Conservation (phyloP, 2,113 vertebrate genomes). For the Suncus etruscus region DNA sequence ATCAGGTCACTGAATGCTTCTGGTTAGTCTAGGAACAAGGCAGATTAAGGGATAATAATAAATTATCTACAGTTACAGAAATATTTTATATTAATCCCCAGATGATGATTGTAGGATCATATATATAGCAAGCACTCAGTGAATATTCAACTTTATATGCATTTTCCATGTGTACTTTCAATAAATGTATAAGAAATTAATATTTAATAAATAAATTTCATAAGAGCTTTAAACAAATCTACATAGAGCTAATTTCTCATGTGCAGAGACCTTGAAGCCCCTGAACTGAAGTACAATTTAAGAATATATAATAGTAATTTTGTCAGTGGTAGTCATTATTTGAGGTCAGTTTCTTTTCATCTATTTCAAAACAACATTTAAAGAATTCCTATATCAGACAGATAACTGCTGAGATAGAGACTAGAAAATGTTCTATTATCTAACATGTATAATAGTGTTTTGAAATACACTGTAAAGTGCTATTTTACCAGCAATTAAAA, state of each 20-base stretch:
- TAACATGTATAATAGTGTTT: not conserved
- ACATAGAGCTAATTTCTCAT: not conserved
- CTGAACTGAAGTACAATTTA: not conserved
- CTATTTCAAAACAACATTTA: not conserved
- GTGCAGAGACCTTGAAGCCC: not conserved
- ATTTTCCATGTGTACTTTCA: not conserved
- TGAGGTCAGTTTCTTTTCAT: not conserved
- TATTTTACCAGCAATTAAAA: not conserved
- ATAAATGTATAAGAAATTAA: not conserved
- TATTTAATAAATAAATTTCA: not conserved
- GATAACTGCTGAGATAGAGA: not conserved
- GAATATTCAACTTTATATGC: not conserved
- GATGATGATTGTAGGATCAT: not conserved
- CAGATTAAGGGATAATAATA: not conserved
- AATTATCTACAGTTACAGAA: not conserved
- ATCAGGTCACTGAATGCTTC: no score
- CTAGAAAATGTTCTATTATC: not conserved
- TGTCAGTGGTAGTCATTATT: not conserved
- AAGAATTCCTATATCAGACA: not conserved
- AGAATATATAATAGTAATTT: not conserved
- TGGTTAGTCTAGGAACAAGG: not conserved
- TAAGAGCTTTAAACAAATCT: not conserved
- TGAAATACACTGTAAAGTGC: not conserved
- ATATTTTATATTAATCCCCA: not conserved
- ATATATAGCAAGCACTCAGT: no score